Evolutionary conservation across 2,113 vertebrate species (phyloP).

Genomic region (Myrmecophaga tridactyla): DNA sequence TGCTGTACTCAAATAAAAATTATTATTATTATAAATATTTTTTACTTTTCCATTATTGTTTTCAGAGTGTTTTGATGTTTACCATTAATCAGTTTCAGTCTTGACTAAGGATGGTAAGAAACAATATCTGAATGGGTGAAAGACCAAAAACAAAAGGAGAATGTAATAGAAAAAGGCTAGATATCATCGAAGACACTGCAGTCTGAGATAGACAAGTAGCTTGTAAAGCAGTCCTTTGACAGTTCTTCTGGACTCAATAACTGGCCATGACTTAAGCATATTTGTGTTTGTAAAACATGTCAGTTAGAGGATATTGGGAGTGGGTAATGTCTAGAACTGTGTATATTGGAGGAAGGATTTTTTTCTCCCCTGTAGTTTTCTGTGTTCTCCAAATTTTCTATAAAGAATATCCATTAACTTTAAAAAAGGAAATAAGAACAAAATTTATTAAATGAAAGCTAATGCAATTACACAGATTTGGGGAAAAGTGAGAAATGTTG

Average conservation of each 20-base stretch:
- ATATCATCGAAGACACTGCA: neutral
- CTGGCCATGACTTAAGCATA: neutral
- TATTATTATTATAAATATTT: neutral
- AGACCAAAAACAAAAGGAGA: neutral
- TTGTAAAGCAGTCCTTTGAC: neutral
- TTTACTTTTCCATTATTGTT: neutral
- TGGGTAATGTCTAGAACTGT: neutral
- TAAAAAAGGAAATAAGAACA: neutral
- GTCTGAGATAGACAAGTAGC: neutral
- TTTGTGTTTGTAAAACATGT: neutral
- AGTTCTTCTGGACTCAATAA: neutral
- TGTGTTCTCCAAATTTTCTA: neutral
- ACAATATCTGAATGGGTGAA: neutral
- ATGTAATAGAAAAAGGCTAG: neutral
- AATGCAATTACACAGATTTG: neutral
- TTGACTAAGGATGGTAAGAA: neutral
- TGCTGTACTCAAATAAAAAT: neutral
- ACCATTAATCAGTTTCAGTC: neutral
- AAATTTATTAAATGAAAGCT: neutral
- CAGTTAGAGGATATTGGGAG: neutral
- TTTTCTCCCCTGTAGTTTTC: neutral
- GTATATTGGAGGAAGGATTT: neutral
- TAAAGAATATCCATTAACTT: neutral
- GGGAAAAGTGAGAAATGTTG: neutral
- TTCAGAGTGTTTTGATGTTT: conserved; percentile 4